Evolutionary conservation across 2,888 invertebrate species (phyloP).

Genomic region (Oscheius onirici): DNA sequence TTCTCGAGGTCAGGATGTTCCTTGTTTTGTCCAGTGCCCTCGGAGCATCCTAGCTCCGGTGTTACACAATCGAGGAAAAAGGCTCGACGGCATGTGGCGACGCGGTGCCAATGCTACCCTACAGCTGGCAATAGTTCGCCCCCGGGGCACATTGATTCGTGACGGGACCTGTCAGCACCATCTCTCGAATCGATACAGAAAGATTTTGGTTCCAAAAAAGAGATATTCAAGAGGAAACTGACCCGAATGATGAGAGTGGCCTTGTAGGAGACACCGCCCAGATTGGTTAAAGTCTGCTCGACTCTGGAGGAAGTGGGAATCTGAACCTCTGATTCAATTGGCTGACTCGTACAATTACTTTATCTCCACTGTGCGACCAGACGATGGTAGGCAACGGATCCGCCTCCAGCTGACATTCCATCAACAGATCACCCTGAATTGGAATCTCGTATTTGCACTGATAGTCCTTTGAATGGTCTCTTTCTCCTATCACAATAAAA

Average conservation of each 20-base stretch:
- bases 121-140: constrained; percentile 27
- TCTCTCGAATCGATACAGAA: too few relatives aligned
- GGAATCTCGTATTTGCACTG: background rate
- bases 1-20: background rate
- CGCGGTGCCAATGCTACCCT: constrained; percentile 27
- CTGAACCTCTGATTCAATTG: too few relatives aligned
- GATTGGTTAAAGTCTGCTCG: constrained; percentile 59
- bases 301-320: constrained; percentile 61
- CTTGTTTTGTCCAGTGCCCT: background rate
- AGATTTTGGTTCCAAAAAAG: background rate
- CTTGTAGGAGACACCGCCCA: constrained; percentile 62
- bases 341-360: background rate
- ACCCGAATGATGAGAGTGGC: constrained; percentile 70
- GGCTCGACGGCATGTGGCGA: constrained; percentile 29
- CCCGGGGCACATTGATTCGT: constrained; percentile 18
- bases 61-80: constrained; percentile 26
- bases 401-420: constrained; percentile 71
- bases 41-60: background rate
- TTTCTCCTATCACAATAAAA: too few relatives aligned
- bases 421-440: constrained; percentile 70
- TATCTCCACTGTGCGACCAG: constrained; percentile 67
- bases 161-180: constrained; percentile 5
- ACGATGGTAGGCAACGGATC: constrained; percentile 66
- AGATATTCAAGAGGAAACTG: constrained; percentile 1
- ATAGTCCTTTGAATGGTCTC: too few relatives aligned